A percentile compares a stretch with the other conserved stretches of the same genome.
Evolutionary conservation across 2,797 vertebrate species (phyloP).

Genomic region (Distichodus sexfasciatus): DNA sequence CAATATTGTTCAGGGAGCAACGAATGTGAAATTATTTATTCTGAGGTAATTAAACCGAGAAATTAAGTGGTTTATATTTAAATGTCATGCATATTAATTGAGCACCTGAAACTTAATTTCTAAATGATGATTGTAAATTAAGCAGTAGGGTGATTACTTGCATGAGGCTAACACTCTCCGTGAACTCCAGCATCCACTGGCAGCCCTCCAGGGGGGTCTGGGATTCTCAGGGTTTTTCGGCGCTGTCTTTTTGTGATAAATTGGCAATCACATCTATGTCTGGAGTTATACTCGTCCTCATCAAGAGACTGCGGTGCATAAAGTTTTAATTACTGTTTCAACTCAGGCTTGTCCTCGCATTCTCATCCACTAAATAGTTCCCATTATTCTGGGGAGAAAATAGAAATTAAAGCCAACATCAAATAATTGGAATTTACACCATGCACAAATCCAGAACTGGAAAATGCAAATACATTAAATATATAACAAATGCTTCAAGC

Average conservation of each 20-base stretch:
- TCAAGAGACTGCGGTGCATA: slow-evolving; percentile 28
- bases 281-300: slow-evolving; percentile 22
- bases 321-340: slow-evolving; percentile 39
- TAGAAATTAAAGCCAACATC: neutral
- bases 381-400: neutral
- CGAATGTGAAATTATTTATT: slow-evolving; percentile 47
- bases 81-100: slow-evolving; percentile 47
- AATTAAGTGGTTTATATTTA: slow-evolving; percentile 47
- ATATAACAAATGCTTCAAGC: neutral
- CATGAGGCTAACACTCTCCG: neutral
- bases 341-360: slow-evolving; percentile 20
- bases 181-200: slow-evolving; percentile 2
- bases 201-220: slow-evolving; percentile 12
- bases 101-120: slow-evolving; percentile 42
- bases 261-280: slow-evolving; percentile 24
- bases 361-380: slow-evolving; percentile 17
- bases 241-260: slow-evolving; percentile 24
- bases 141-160: slow-evolving; percentile 34
- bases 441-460: neutral
- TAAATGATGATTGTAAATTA: slow-evolving; percentile 39
- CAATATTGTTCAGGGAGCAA: slow-evolving; percentile 37
- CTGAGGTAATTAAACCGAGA: slow-evolving; percentile 48
- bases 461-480: neutral
- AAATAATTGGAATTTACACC: slow-evolving; percentile 14
- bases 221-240: slow-evolving; percentile 2